These are phyloP conservation scores for Pachymerium ferrugineum DNA, from an alignment of 2,888 invertebrate genomes.

Conservation along the genomic window DNA sequence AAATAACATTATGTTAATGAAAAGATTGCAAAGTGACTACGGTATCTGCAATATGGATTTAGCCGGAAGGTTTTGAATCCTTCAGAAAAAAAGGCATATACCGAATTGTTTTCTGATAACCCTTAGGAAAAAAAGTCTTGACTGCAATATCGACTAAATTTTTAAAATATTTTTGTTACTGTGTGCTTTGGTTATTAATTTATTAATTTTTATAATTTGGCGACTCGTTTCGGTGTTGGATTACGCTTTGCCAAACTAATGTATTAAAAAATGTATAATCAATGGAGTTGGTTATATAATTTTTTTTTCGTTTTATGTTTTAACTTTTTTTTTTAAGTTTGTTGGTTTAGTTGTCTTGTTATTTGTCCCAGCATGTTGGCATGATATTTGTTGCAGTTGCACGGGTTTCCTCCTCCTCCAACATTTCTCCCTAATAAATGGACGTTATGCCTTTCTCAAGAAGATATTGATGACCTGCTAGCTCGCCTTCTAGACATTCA, in stretches of 20 bases:
- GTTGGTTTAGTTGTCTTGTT: conserved; percentile 16
- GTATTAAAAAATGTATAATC: not conserved
- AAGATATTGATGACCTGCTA: conserved; percentile 34
- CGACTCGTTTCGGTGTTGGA: not conserved
- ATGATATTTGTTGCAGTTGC: conserved; percentile 27
- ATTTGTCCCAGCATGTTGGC: conserved; percentile 11
- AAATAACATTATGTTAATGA: not conserved
- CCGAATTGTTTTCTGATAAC: too few species aligned
- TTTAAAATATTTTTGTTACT: too few species aligned
- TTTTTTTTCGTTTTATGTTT: not conserved
- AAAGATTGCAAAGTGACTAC: too few species aligned
- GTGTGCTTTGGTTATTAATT: too few species aligned
- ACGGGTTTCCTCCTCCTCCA: conserved; percentile 4
- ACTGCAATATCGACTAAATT: too few species aligned
- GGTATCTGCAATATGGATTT: too few species aligned
- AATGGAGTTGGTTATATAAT: not conserved
- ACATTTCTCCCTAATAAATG: conserved; percentile 24
- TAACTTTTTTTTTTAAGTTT: not conserved
- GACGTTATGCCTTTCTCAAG: conserved; percentile 12
- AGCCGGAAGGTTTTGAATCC: too few species aligned
- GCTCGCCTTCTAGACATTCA: conserved; percentile 35
- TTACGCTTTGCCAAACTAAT: not conserved
- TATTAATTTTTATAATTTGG: too few species aligned
- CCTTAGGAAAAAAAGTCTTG: too few species aligned
- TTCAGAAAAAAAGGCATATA: too few species aligned